A percentile compares a stretch with the other conserved stretches of the same genome.
Evolutionary conservation across 2,113 vertebrate species (phyloP).

Genomic region (Catharus bicknelli): DNA sequence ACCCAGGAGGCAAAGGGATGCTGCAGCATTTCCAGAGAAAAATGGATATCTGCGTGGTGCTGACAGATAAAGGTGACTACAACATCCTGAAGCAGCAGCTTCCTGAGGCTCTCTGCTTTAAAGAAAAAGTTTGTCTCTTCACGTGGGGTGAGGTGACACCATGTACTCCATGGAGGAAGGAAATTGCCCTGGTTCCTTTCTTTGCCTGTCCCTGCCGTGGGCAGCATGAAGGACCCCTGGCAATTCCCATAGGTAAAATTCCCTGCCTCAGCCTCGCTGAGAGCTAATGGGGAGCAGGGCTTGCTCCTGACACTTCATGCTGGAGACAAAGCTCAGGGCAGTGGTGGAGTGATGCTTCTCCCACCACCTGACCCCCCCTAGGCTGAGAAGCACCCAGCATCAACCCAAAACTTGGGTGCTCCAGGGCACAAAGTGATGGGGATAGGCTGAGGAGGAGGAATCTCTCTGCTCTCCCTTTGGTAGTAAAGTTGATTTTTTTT

Average conservation of each 20-base stretch:
- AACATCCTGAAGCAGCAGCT: background rate
- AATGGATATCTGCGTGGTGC: accelerated
- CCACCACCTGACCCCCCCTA: background rate
- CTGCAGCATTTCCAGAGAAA: background rate
- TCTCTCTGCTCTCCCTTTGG: background rate
- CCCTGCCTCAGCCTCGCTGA: accelerated
- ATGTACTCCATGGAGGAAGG: background rate
- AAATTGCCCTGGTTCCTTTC: background rate
- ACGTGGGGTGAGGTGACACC: background rate
- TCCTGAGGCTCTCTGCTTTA: background rate
- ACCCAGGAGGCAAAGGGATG: background rate
- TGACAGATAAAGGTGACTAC: background rate
- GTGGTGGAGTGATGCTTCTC: background rate
- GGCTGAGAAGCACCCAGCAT: background rate
- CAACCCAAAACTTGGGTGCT: background rate
- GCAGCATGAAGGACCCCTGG: background rate
- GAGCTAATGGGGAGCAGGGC: background rate
- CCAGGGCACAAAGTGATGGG: background rate
- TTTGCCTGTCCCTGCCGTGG: background rate
- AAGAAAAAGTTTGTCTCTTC: background rate
- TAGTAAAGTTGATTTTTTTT: background rate
- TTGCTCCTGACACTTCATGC: background rate
- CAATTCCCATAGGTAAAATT: background rate
- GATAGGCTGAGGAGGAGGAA: background rate
- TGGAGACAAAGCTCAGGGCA: background rate